A percentile compares a stretch with the other conserved stretches of the same genome.
phyloP scores from a whole-genome alignment of 2,113 vertebrate species.

The Paedocypris sp. region DNA sequence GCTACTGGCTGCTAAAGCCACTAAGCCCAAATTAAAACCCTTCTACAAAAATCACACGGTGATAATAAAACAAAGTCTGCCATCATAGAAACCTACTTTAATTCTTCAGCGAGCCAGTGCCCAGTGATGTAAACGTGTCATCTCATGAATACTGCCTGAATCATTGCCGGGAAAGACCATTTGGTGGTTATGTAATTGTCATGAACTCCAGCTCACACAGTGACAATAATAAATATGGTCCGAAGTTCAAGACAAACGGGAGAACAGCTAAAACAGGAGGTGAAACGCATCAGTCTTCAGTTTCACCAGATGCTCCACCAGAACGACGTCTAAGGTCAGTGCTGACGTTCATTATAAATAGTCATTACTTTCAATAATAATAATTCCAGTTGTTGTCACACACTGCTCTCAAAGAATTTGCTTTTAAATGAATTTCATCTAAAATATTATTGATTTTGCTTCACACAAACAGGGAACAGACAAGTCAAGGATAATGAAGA shows the following conservation, averaged over 20 bases:
- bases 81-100: too few species aligned
- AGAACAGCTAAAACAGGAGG: background rate
- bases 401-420: background rate
- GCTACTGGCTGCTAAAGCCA: background rate
- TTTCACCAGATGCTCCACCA: background rate
- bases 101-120: too few species aligned
- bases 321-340: constrained; percentile 4
- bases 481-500: constrained; percentile 38
- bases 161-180: background rate
- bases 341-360: background rate
- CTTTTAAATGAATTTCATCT: background rate
- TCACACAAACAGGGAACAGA: too few species aligned
- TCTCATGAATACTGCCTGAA: background rate
- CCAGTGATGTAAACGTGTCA: background rate
- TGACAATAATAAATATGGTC: background rate
- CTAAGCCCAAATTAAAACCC: too few species aligned
- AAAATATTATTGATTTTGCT: too few species aligned
- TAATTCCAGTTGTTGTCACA: too few species aligned
- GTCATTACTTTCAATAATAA: too few species aligned
- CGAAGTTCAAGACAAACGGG: background rate
- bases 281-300: background rate
- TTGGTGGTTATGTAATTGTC: background rate
- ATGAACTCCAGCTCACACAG: background rate
- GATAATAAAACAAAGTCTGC: too few species aligned
- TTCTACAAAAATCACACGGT: too few species aligned